Conservation (phyloP, 2,888 invertebrate genomes). For the Callyntrura guangdongensis region DNA sequence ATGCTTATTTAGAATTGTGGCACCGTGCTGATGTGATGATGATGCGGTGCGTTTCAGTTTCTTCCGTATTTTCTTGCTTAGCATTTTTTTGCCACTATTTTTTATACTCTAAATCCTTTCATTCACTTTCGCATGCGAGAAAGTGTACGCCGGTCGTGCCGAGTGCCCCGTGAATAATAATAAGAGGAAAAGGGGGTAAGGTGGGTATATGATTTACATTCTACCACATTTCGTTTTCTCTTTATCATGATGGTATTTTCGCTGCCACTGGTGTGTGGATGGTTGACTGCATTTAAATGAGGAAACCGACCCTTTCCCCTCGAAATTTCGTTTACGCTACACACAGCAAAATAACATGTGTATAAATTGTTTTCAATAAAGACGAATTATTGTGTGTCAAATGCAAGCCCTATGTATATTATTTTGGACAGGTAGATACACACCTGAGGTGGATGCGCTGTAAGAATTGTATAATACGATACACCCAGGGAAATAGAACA, state of each 20-base stretch:
- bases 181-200: background rate
- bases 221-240: background rate
- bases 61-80: slow-evolving; percentile 14
- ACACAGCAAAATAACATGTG: background rate
- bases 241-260: background rate
- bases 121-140: slow-evolving; percentile 8
- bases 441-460: too few relatives aligned
- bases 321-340: background rate
- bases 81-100: background rate
- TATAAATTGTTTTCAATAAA: background rate
- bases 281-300: slow-evolving; percentile 38
- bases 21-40: background rate
- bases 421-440: too few relatives aligned
- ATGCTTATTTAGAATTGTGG: background rate
- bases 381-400: background rate
- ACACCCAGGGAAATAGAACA: too few relatives aligned
- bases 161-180: background rate
- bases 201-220: background rate
- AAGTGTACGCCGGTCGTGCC: background rate
- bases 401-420: background rate
- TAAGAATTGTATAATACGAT: too few relatives aligned
- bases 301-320: background rate
- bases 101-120: background rate
- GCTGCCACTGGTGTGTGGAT: background rate
- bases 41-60: background rate